Base-by-base conservation (phyloP, 2,797 vertebrate species). In the Morelia viridis region DNA sequence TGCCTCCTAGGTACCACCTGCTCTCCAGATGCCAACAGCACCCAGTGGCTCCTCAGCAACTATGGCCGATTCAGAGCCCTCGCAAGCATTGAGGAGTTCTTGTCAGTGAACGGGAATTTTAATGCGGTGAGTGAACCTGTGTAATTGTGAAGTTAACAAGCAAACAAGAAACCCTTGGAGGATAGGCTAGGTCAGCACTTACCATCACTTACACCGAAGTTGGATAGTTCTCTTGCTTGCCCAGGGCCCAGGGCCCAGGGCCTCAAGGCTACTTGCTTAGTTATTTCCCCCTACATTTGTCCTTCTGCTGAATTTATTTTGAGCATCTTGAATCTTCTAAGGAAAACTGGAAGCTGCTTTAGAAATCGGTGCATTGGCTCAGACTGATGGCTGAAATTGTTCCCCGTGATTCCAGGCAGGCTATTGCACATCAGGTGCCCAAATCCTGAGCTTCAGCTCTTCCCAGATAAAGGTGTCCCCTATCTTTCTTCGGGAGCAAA, bases 1-100 rank as follows among this genome's bases (percentile, higher is more conserved):
- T n/a, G 0, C n/a, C 0, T 90, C 85, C 6, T 68, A 96, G 96
- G 89, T 26, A 68, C 46, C 28, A 92, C 93, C 0, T 96, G 96
- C 15, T 64, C 91, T 24, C 91, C 94, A n/a, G 71, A 71, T 0
- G 50, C 86, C 10, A 93, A 76, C 41, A 95, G 95, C 90, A 93
- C 89, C 64, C 58, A 26, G 1, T 96, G 95, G 95, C 61, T 96
- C 13, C 4, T 31, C 35, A 76, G 1, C 26, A 94, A 85, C 85
- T 96, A 88, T 0, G 92, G 94, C 71, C 9, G 0, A 0, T 96
- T 96, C 61, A 64, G 58, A 0, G 26, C 4, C 24, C 83, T 87
- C 0, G 87, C 88, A 65, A 89, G 31, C 7, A 22, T 95, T 28
- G 28, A 1, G 0, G 94, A 95, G 31, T 90, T 95, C 26, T 68